These are phyloP conservation scores for Orycteropus afer DNA, from an alignment of 2,113 vertebrate species.

Conservation along the genomic window DNA sequence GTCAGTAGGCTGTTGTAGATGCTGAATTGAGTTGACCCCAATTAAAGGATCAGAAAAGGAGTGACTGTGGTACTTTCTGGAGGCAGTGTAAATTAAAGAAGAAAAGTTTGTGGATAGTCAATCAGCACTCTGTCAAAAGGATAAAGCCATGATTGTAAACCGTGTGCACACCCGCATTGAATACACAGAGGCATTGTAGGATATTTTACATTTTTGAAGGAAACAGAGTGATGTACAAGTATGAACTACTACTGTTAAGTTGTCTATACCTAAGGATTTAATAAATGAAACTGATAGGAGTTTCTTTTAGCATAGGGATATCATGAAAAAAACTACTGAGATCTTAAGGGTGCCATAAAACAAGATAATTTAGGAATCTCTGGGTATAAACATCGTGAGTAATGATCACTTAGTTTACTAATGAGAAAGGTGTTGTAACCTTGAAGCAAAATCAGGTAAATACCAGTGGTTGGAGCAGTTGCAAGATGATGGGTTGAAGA, in stretches of 20 bases:
- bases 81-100: neutral
- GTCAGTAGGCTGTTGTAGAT: neutral
- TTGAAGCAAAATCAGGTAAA: neutral
- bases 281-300: neutral
- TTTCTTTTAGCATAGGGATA: neutral
- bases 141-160: neutral
- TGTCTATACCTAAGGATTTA: neutral
- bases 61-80: neutral
- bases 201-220: neutral
- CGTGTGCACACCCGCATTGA: neutral
- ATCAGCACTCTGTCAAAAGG: neutral
- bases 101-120: neutral
- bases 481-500: neutral
- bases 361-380: neutral
- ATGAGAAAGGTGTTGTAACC: neutral
- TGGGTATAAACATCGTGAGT: constrained; percentile 26
- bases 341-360: neutral
- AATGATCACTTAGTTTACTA: neutral
- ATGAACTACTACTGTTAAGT: neutral
- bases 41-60: neutral
- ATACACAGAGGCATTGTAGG: neutral
- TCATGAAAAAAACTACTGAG: neutral
- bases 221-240: too few species aligned
- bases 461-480: neutral
- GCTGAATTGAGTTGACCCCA: neutral